A percentile compares a stretch with the other conserved stretches of the same genome.
These are phyloP conservation scores for Drosophila bocki DNA, from an alignment of 1,140 invertebrate genomes.

Conservation along the genomic window DNA sequence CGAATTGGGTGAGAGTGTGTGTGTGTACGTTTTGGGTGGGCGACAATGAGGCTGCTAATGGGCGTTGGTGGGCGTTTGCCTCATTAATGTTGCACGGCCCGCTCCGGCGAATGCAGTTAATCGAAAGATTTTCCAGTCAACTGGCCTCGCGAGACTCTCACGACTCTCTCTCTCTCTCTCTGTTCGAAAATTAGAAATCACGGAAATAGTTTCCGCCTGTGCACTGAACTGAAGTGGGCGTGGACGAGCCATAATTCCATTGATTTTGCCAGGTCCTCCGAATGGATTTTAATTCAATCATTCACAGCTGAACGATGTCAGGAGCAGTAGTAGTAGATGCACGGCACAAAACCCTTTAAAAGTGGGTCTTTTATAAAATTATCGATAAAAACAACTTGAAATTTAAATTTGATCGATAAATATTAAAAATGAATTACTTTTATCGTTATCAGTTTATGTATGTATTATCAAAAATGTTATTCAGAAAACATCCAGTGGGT, in stretches of 20 bases:
- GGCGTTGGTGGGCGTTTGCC: constrained; percentile 23
- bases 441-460: neutral
- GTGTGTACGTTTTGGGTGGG: constrained; percentile 1
- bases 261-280: constrained; percentile 56
- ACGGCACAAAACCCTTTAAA: neutral
- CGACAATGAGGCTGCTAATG: constrained; percentile 51
- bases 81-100: constrained; percentile 54
- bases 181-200: constrained; percentile 48
- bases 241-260: constrained; percentile 57
- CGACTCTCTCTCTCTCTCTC: constrained; percentile 5
- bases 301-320: constrained; percentile 60
- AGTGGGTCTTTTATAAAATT: neutral
- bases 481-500: neutral
- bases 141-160: constrained; percentile 28
- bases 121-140: constrained; percentile 69
- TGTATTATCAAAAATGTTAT: neutral
- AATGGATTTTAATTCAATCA: constrained; percentile 76
- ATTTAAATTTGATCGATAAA: neutral
- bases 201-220: constrained; percentile 66
- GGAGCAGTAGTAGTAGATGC: neutral
- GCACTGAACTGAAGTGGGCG: constrained; percentile 52
- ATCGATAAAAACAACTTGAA: neutral
- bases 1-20: constrained; percentile 9
- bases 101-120: constrained; percentile 59
- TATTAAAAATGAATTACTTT: neutral